Evolutionary conservation across 2,113 vertebrate species (phyloP).

Genomic region (Tragelaphus strepsiceros): DNA sequence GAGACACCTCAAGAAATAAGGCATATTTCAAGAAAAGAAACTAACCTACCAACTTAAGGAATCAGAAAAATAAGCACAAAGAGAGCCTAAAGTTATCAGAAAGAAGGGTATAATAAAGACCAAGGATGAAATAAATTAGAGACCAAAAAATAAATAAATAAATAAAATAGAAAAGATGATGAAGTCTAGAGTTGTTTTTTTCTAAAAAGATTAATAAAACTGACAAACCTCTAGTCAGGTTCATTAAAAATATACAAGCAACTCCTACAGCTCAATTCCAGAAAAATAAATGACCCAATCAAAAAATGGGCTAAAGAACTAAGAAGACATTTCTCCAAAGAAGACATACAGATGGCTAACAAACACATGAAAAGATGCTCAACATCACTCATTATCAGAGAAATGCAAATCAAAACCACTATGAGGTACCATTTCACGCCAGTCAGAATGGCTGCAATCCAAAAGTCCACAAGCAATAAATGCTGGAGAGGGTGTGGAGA

Average conservation of each 20-base stretch:
- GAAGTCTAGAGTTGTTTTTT: background rate
- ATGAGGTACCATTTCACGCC: too few species aligned
- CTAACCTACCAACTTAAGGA: background rate
- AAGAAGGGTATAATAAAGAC: background rate
- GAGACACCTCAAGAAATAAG: background rate
- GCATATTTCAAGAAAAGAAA: background rate
- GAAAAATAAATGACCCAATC: too few species aligned
- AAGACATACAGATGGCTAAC: too few species aligned
- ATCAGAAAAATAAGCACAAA: background rate
- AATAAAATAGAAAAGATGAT: background rate
- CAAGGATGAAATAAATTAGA: background rate
- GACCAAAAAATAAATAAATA: background rate
- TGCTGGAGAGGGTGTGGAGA: too few species aligned
- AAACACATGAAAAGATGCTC: too few species aligned
- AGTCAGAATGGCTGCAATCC: too few species aligned
- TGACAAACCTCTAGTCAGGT: background rate
- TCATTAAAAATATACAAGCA: background rate
- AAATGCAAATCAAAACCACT: too few species aligned
- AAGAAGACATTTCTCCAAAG: too few species aligned
- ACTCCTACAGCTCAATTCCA: too few species aligned
- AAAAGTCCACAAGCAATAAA: too few species aligned
- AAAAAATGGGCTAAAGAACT: too few species aligned
- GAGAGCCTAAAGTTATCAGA: background rate
- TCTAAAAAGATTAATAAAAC: background rate
- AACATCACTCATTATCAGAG: too few species aligned